Conservation (phyloP, 2,888 invertebrate genomes). For the Trichopria drosophilae region DNA sequence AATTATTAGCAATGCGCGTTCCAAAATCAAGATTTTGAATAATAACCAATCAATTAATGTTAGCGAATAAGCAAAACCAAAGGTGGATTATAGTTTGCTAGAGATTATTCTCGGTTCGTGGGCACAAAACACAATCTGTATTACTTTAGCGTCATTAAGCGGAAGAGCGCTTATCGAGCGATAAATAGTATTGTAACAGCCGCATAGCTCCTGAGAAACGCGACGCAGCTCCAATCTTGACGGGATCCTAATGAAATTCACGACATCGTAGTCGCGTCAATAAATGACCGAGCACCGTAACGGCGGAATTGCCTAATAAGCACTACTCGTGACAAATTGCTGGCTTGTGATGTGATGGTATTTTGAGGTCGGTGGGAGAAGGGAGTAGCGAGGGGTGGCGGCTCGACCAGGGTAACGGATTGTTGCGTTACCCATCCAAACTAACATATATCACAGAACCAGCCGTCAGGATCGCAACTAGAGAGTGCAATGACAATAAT, state of each 20-base stretch:
- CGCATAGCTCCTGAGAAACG: slow-evolving; percentile 21
- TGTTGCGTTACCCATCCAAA: slow-evolving; percentile 47
- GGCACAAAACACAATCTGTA: slow-evolving; percentile 28
- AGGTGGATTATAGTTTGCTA: no score
- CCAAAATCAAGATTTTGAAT: no score
- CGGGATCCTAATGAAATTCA: slow-evolving; percentile 52
- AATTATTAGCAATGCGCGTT: no score
- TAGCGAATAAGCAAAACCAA: no score
- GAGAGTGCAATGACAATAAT: slow-evolving; percentile 55
- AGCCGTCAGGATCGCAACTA: slow-evolving; percentile 52
- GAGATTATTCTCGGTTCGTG: slow-evolving; percentile 12
- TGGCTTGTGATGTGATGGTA: slow-evolving; percentile 53
- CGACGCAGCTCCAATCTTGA: slow-evolving; percentile 43
- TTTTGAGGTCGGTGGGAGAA: slow-evolving; percentile 44
- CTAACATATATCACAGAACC: slow-evolving; percentile 51
- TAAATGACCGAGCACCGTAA: slow-evolving; percentile 50
- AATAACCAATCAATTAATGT: no score
- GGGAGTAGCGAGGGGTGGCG: slow-evolving; percentile 24
- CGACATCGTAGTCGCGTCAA: slow-evolving; percentile 52
- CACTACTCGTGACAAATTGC: slow-evolving; percentile 57
- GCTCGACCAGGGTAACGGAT: slow-evolving; percentile 50
- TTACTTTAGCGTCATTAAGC: slow-evolving; percentile 27
- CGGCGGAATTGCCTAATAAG: slow-evolving; percentile 56
- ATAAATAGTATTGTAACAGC: slow-evolving; percentile 26
- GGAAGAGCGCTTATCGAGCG: slow-evolving; percentile 11